Percentiles rank a stretch among this genome's conserved stretches.
Evolutionary conservation across 2,797 vertebrate species (phyloP).

Genomic region (Mycteria americana): DNA sequence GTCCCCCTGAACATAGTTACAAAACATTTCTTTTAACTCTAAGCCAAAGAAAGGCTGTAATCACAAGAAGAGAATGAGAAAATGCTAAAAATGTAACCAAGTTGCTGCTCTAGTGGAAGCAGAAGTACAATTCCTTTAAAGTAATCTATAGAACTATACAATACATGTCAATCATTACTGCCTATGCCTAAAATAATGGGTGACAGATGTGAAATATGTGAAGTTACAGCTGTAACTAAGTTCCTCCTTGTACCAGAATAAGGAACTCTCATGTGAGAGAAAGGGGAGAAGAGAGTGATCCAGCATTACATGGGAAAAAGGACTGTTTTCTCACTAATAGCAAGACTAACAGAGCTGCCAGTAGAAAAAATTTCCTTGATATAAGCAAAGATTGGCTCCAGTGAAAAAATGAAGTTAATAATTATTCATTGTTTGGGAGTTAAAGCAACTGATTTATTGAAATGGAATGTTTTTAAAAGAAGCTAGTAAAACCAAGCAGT

Average conservation of each 20-base stretch:
- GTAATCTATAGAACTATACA: neutral
- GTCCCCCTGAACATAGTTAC: neutral
- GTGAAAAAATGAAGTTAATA: neutral
- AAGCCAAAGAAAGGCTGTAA: neutral
- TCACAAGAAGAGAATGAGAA: neutral
- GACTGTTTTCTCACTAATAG: neutral
- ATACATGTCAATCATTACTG: neutral
- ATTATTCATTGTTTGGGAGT: neutral
- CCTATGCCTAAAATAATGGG: neutral
- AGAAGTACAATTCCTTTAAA: neutral
- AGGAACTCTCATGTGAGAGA: neutral
- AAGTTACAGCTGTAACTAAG: neutral
- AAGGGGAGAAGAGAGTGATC: neutral
- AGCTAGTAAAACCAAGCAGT: neutral
- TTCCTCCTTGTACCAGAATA: neutral
- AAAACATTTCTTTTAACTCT: neutral
- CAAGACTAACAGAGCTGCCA: neutral
- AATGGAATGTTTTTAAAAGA: neutral
- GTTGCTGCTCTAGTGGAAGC: neutral
- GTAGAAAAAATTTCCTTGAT: neutral
- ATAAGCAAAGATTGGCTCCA: neutral
- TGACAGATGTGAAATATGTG: neutral
- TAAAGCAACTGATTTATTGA: neutral
- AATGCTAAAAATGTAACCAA: neutral
- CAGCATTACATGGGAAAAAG: neutral